Evolutionary conservation across 2,888 invertebrate species (phyloP).

Genomic region (Drosophila greeni): DNA sequence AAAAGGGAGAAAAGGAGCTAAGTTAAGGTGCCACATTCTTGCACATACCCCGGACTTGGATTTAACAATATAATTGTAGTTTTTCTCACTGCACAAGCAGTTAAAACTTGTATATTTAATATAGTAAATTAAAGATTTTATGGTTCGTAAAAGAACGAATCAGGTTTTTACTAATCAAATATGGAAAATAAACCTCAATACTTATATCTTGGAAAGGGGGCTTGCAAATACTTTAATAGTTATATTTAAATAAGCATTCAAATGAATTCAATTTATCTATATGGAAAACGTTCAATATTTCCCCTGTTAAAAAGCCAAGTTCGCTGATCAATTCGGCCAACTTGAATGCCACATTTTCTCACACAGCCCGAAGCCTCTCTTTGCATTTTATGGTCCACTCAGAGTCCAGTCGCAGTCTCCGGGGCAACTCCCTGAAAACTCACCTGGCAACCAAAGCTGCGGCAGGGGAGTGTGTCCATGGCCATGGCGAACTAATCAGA

Average conservation of each 20-base stretch:
- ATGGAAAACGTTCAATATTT: constrained; percentile 18
- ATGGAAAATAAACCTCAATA: not conserved
- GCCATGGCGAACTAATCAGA: constrained; percentile 77
- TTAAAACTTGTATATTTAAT: not conserved
- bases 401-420: constrained; percentile 11
- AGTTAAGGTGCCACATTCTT: constrained; percentile 6
- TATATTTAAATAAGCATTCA: not conserved
- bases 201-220: not conserved
- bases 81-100: constrained; percentile 8
- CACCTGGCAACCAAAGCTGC: constrained; percentile 41
- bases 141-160: not conserved
- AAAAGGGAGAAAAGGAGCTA: constrained; percentile 20
- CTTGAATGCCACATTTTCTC: constrained; percentile 45
- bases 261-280: constrained; percentile 10
- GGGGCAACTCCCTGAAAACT: constrained; percentile 37
- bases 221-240: not conserved
- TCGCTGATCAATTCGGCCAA: constrained; percentile 16
- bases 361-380: constrained; percentile 49
- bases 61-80: constrained; percentile 6
- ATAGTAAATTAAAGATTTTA: not conserved
- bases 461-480: constrained; percentile 55
- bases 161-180: not conserved
- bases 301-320: constrained; percentile 2
- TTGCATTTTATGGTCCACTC: constrained; percentile 65
- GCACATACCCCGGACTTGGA: constrained; percentile 1